Percentiles rank a stretch among this genome's conserved stretches.
Conservation (phyloP, 2,888 invertebrate genomes). For the Danaus chrysippus region DNA sequence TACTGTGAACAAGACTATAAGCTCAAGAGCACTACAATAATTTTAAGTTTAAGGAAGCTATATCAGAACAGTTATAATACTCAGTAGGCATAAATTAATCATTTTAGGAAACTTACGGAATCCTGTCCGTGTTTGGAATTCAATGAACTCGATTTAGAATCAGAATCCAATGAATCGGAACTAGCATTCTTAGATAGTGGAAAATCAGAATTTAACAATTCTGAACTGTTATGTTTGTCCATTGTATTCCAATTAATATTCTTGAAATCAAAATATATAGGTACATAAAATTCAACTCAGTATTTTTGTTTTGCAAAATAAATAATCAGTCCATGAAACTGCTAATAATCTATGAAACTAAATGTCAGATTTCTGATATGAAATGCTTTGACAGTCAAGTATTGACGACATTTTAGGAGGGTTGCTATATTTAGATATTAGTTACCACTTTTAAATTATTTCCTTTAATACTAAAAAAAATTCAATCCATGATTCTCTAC, state of each 20-base stretch:
- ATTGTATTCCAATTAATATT: constrained; percentile 46
- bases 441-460: too few relatives aligned
- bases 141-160: constrained; percentile 91
- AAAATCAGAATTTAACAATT: constrained; percentile 82
- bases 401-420: background rate
- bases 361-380: background rate
- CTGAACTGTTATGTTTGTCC: constrained; percentile 84
- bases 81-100: constrained; percentile 69
- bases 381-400: background rate
- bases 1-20: background rate
- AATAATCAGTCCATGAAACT: background rate
- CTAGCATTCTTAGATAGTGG: constrained; percentile 86
- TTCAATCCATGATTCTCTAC: too few relatives aligned
- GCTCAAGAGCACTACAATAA: constrained; percentile 10
- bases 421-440: background rate
- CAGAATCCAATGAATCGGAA: constrained; percentile 89
- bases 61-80: constrained; percentile 49
- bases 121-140: constrained; percentile 91
- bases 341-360: background rate
- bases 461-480: too few relatives aligned
- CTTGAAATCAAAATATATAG: background rate
- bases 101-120: constrained; percentile 82
- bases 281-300: constrained; percentile 10
- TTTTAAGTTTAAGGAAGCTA: constrained; percentile 56
- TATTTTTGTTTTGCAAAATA: background rate